A percentile compares a stretch with the other conserved stretches of the same genome.
phyloP scores from a whole-genome alignment of 2,888 invertebrate species.

The Cheilosia urbana region DNA sequence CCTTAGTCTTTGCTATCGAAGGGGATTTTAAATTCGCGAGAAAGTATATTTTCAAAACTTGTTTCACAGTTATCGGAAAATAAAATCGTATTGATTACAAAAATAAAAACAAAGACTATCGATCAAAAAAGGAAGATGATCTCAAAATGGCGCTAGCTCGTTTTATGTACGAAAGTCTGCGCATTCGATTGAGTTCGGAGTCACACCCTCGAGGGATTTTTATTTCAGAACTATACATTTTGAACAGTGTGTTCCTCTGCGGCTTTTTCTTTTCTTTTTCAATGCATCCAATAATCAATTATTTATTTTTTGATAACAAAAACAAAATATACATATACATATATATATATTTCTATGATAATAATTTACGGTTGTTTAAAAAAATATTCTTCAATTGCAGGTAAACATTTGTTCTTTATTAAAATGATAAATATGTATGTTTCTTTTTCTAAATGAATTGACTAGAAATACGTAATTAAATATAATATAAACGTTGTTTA shows the following conservation, averaged over 20 bases:
- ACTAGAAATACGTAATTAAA: constrained; percentile 57
- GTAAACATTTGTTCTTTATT: constrained; percentile 26
- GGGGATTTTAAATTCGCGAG: background rate
- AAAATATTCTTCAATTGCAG: constrained; percentile 3
- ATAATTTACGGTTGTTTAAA: constrained; percentile 20
- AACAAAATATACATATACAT: background rate
- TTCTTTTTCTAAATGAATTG: constrained; percentile 45
- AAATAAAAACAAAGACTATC: too few species aligned
- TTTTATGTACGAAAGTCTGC: too few species aligned
- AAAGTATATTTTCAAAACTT: too few species aligned
- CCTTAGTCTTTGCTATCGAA: background rate
- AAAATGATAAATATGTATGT: background rate
- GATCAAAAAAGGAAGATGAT: too few species aligned
- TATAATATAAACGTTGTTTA: constrained; percentile 66
- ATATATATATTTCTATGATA: background rate
- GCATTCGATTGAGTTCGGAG: too few species aligned
- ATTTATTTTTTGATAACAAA: background rate
- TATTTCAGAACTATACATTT: background rate
- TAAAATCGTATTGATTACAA: too few species aligned
- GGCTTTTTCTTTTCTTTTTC: background rate
- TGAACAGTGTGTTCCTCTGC: background rate
- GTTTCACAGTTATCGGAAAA: too few species aligned
- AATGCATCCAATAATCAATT: background rate
- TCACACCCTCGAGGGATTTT: too few species aligned
- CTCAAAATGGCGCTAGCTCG: too few species aligned